These are phyloP conservation scores for Sciaenops ocellatus DNA, from an alignment of 2,797 vertebrate species.

Conservation along the genomic window DNA sequence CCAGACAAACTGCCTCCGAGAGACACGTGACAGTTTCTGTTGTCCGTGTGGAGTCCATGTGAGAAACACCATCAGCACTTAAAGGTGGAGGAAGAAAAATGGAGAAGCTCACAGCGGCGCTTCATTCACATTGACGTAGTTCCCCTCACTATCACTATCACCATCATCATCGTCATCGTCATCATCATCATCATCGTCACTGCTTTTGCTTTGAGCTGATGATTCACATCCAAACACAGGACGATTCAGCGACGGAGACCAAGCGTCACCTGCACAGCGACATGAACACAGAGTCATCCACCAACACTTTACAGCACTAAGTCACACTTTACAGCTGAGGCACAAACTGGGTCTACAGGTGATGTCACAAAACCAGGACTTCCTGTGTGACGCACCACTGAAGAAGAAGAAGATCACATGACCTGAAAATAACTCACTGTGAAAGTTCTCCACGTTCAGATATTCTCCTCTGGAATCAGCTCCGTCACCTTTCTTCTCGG, in stretches of 20 bases:
- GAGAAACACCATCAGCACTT: background rate
- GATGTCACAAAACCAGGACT: background rate
- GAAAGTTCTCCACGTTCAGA: conserved; percentile 45
- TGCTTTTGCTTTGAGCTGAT: background rate
- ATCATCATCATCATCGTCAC: background rate
- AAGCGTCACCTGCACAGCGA: too few species aligned
- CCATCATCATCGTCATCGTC: conserved; percentile 20
- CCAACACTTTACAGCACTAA: too few species aligned
- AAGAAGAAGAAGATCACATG: background rate
- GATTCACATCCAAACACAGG: background rate
- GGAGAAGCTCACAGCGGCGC: background rate
- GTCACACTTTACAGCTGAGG: too few species aligned
- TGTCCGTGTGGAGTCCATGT: background rate
- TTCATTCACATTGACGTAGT: conserved; percentile 78
- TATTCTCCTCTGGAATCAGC: conserved; percentile 38
- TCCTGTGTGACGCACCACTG: background rate
- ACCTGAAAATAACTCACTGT: background rate
- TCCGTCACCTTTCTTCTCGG: conserved; percentile 23
- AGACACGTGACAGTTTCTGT: background rate
- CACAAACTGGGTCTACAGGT: background rate
- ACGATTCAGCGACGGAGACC: too few species aligned
- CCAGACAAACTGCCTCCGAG: background rate
- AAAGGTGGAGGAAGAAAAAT: background rate
- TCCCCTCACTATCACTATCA: conserved; percentile 35
- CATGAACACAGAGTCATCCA: background rate